Percentiles rank a stretch among this genome's conserved stretches.
phyloP scores from a whole-genome alignment of 1,140 invertebrate genomes.

The Euwallacea similis region DNA sequence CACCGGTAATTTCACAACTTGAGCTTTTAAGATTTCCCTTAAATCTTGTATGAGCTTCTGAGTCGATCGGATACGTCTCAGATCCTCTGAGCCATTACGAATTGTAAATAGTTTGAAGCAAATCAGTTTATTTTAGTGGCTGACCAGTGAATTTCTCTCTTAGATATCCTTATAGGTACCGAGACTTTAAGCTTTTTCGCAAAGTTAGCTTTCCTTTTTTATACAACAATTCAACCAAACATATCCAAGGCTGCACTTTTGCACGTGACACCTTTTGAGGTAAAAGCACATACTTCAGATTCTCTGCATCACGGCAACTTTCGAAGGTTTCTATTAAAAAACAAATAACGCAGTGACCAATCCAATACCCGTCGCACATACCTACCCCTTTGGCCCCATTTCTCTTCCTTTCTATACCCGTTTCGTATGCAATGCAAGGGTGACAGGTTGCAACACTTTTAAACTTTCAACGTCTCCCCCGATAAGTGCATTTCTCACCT shows the following conservation, averaged over 20 bases:
- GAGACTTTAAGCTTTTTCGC: no score
- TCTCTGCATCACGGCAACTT: background rate
- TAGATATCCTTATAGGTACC: no score
- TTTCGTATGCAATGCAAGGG: background rate
- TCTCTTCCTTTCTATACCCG: background rate
- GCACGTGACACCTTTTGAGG: background rate
- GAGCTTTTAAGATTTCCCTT: no score
- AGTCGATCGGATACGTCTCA: no score
- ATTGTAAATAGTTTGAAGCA: no score
- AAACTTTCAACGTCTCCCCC: background rate
- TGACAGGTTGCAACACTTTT: constrained; percentile 4
- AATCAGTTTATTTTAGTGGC: no score
- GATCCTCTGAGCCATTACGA: no score
- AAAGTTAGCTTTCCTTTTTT: no score
- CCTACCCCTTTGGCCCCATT: background rate
- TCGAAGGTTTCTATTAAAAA: background rate
- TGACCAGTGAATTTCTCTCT: no score
- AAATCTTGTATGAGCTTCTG: no score
- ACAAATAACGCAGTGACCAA: background rate
- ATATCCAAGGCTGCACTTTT: background rate
- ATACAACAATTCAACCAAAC: no score
- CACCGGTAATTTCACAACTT: no score
- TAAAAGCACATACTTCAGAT: background rate
- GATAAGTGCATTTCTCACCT: constrained; percentile 1
- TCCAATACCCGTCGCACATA: background rate